These are phyloP conservation scores for Chrysemys picta DNA, from an alignment of 2,113 vertebrate genomes.

Conservation along the genomic window DNA sequence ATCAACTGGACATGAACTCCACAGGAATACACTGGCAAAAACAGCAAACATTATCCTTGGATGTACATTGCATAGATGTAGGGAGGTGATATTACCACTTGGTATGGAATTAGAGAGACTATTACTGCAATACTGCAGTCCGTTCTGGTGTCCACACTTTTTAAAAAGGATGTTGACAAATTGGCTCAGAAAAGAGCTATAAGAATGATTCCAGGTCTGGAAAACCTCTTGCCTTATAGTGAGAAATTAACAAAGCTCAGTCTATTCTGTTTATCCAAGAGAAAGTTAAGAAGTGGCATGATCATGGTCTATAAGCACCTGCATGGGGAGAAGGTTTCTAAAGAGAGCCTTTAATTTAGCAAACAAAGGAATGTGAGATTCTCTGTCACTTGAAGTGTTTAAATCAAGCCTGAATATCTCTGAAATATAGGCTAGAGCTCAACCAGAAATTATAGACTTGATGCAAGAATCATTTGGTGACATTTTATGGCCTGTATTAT, in stretches of 20 bases:
- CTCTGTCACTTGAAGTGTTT: neutral
- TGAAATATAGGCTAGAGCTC: neutral
- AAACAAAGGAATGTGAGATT: neutral
- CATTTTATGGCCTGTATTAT: neutral
- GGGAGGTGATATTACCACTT: neutral
- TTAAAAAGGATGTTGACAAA: neutral
- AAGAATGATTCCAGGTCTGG: neutral
- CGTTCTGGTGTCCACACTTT: neutral
- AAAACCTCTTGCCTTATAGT: neutral
- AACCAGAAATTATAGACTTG: neutral
- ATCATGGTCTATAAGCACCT: neutral
- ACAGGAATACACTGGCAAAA: neutral
- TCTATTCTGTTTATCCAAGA: neutral
- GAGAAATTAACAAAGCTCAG: neutral
- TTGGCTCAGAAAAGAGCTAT: neutral
- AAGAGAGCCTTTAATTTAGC: neutral
- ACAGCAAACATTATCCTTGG: neutral
- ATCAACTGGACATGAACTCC: slow-evolving; percentile 13
- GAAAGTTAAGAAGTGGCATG: neutral
- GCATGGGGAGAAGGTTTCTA: neutral
- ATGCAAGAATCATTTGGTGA: neutral
- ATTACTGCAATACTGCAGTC: neutral
- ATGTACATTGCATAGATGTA: neutral
- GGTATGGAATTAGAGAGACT: neutral
- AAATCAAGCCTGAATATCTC: neutral